A percentile compares a stretch with the other conserved stretches of the same genome.
Evolutionary conservation across 37 sponge, comb jelly and placozoan genomes (phyloP).

Genomic region (Halisarca cf. caerulea): DNA sequence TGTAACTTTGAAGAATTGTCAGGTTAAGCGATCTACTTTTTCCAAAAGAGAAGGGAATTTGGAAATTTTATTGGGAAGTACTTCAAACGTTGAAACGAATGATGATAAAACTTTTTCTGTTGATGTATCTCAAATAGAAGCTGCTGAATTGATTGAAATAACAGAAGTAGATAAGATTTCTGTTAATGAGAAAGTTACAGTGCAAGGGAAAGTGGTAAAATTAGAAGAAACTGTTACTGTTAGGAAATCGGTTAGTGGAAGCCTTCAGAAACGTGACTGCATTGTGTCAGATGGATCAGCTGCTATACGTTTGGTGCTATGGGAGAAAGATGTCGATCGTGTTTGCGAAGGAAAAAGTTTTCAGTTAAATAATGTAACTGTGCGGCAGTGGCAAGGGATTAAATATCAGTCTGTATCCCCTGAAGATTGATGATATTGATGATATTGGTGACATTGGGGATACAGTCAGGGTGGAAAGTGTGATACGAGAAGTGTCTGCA

Average conservation of each 20-base stretch:
- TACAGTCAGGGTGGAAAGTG: too few species aligned
- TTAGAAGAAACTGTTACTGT: neutral
- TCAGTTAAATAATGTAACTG: conserved; percentile 4
- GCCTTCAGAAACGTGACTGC: neutral
- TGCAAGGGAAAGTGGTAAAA: neutral
- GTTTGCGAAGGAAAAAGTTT: neutral
- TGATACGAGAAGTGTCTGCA: too few species aligned
- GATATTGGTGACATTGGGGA: conserved; percentile 3
- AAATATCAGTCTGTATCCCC: neutral
- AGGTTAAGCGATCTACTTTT: too few species aligned
- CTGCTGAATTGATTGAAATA: neutral
- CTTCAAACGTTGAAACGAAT: too few species aligned
- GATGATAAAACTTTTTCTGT: too few species aligned
- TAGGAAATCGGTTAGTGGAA: neutral
- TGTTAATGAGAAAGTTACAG: neutral
- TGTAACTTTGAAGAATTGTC: conserved; percentile 4
- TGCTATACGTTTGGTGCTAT: neutral
- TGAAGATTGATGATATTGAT: neutral
- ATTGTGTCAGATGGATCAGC: neutral
- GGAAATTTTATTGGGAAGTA: too few species aligned
- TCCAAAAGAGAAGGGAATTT: too few species aligned
- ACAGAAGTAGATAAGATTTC: neutral
- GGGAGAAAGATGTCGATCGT: neutral
- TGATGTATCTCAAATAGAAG: too few species aligned
- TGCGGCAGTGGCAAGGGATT: neutral